Conservation (phyloP, 2,113 vertebrate species). For the Sturnira hondurensis region DNA sequence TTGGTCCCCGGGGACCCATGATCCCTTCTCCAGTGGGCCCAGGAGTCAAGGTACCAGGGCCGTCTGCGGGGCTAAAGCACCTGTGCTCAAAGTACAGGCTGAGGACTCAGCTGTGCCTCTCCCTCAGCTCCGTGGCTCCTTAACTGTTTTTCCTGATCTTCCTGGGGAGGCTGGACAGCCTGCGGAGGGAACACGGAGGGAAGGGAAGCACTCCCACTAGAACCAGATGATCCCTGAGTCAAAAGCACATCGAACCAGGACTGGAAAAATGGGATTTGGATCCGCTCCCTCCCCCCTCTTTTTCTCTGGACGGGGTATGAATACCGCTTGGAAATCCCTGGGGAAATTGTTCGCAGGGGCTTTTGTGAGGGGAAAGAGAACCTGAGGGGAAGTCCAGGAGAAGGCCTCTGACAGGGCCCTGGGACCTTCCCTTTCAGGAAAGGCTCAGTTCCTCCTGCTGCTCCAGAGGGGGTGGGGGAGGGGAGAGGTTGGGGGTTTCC, state of each 20-base stretch:
- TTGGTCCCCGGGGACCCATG: background rate
- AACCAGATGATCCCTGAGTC: background rate
- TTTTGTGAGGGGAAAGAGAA: background rate
- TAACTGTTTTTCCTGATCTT: background rate
- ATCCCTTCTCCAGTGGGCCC: background rate
- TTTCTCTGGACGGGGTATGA: background rate
- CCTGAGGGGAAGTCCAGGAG: background rate
- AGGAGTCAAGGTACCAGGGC: background rate
- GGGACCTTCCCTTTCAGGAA: constrained; percentile 2
- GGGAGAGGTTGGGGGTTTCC: background rate
- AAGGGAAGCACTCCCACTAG: background rate
- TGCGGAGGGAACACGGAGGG: background rate
- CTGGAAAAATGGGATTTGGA: background rate
- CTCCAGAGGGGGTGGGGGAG: background rate
- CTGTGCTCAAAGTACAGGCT: rapidly evolving
- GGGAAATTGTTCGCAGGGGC: background rate
- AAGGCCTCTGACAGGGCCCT: background rate
- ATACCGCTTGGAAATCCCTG: background rate
- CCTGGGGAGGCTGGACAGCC: background rate
- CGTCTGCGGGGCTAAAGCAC: background rate
- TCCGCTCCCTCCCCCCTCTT: background rate
- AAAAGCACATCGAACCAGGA: background rate
- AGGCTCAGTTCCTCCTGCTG: background rate
- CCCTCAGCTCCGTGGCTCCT: background rate
- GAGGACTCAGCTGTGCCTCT: background rate